Evolutionary conservation across 2,888 invertebrate genomes (phyloP).

Genomic region (Nesidiocoris tenuis): DNA sequence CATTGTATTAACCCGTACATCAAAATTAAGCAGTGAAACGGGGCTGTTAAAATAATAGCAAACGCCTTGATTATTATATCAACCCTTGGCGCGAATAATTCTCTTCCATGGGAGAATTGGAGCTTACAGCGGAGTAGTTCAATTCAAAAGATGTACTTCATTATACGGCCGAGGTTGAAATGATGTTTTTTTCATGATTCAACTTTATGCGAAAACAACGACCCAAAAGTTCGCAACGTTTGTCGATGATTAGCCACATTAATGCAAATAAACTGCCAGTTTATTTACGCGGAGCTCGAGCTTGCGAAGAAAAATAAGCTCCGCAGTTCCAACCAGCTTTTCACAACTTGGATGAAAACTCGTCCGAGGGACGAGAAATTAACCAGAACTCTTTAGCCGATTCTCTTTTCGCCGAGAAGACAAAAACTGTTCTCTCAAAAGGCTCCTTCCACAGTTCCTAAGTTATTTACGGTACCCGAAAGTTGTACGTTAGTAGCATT

Average conservation of each 20-base stretch:
- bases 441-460: too few species aligned
- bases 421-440: too few species aligned
- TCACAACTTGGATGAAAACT: not conserved
- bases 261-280: slow-evolving; percentile 24
- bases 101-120: too few species aligned
- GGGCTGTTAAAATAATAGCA: too few species aligned
- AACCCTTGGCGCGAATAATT: too few species aligned
- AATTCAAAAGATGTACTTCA: not conserved
- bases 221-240: slow-evolving; percentile 8
- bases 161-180: not conserved
- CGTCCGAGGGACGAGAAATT: not conserved
- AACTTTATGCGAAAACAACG: not conserved
- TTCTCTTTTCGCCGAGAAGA: too few species aligned
- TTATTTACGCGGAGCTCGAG: not conserved
- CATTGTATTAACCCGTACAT: too few species aligned
- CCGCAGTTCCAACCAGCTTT: not conserved
- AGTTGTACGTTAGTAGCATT: too few species aligned
- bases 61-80: too few species aligned
- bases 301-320: not conserved
- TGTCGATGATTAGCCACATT: not conserved
- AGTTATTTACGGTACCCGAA: too few species aligned
- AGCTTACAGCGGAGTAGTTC: not conserved
- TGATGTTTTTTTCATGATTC: not conserved
- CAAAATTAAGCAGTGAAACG: too few species aligned
- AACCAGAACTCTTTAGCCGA: not conserved